Percentiles rank a stretch among this genome's conserved stretches.
These are phyloP conservation scores for Fulmarus glacialis DNA, from an alignment of 2,113 vertebrate genomes.

Conservation along the genomic window DNA sequence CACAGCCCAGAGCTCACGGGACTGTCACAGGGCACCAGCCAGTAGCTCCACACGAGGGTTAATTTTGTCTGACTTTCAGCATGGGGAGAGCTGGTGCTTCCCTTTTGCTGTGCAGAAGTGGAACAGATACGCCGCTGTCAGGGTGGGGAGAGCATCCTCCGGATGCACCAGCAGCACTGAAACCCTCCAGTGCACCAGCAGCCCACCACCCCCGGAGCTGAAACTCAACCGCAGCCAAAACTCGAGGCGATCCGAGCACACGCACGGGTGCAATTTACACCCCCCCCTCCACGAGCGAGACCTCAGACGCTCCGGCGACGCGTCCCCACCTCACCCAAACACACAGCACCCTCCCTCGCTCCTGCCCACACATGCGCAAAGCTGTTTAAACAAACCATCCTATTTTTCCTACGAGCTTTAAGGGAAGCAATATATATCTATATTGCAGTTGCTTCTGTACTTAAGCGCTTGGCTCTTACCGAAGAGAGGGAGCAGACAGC, in stretches of 20 bases:
- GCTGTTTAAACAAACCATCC: not conserved
- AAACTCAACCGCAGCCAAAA: not conserved
- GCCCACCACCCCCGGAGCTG: not conserved
- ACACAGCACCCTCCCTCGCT: not conserved
- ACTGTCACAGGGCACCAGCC: not conserved
- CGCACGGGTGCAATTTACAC: not conserved
- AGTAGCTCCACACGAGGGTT: not conserved
- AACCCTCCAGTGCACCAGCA: not conserved
- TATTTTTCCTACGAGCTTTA: not conserved
- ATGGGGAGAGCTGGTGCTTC: not conserved
- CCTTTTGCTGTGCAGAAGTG: not conserved
- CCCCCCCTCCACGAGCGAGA: fast-evolving
- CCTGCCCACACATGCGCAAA: not conserved
- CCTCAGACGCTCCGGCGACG: not conserved
- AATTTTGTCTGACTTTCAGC: not conserved
- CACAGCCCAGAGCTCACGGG: not conserved
- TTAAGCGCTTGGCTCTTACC: not conserved
- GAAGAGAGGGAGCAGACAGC: not conserved
- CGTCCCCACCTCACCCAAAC: not conserved
- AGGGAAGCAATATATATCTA: not conserved
- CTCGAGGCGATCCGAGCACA: fast-evolving
- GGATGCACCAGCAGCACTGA: not conserved
- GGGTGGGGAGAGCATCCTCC: not conserved
- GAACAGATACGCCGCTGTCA: fast-evolving
- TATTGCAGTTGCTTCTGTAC: not conserved